Evolutionary conservation across 1,140 invertebrate genomes (phyloP).

Genomic region (Diorhabda elongata): DNA sequence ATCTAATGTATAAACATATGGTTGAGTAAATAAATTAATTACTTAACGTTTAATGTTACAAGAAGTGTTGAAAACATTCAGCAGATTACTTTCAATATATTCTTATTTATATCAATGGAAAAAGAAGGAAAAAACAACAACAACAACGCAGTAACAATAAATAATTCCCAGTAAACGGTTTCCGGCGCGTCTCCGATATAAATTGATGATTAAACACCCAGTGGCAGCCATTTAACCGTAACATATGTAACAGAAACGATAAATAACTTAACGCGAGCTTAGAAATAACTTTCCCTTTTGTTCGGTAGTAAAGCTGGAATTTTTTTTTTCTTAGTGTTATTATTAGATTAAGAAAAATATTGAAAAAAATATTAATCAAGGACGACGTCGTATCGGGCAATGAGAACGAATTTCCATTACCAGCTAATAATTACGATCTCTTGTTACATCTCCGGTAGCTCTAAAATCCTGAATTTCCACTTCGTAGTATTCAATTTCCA

Average conservation of each 20-base stretch:
- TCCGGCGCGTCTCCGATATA: conserved; percentile 5
- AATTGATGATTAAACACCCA: conserved; percentile 10
- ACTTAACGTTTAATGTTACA: not conserved
- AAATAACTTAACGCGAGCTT: conserved; percentile 26
- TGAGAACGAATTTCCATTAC: conserved; percentile 41
- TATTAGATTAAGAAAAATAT: not conserved
- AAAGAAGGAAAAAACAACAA: not conserved
- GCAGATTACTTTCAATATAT: not conserved
- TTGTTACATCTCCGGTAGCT: conserved; percentile 33
- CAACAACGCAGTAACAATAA: not conserved
- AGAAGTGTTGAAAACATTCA: not conserved
- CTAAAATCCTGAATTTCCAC: conserved; percentile 33
- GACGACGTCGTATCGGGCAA: not conserved
- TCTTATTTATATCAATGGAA: not conserved
- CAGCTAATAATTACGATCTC: conserved; percentile 45
- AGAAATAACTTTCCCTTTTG: conserved; percentile 20
- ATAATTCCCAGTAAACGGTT: not conserved
- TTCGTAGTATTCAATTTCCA: conserved; percentile 42
- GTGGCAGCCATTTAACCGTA: not conserved
- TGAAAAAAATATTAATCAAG: not conserved
- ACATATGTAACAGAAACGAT: conserved; percentile 17
- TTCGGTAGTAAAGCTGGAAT: conserved; percentile 4
- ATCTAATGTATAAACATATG: too few relatives aligned
- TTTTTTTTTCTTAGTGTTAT: not conserved
- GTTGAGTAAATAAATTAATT: too few relatives aligned